These are phyloP conservation scores for Pseudomyrmex flavicornis DNA, from an alignment of 1,140 invertebrate genomes.

Conservation along the genomic window DNA sequence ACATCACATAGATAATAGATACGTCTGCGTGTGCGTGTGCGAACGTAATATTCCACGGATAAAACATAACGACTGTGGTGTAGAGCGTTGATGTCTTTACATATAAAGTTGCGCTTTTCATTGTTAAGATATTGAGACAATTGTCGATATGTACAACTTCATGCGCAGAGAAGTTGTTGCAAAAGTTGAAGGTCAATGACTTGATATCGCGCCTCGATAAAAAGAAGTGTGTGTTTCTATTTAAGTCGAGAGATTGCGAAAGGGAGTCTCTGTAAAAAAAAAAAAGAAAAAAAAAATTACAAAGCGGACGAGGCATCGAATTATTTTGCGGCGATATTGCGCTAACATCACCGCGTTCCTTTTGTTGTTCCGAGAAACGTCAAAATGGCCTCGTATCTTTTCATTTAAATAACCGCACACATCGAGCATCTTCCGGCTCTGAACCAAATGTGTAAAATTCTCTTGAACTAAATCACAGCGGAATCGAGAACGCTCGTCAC, in stretches of 20 bases:
- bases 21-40: no score
- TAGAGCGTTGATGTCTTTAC: no score
- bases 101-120: no score
- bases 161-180: no score
- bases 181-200: conserved; percentile 14
- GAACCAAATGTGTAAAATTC: conserved; percentile 52
- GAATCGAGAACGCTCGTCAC: conserved; percentile 21
- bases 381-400: conserved; percentile 42
- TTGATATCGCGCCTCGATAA: background rate
- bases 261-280: background rate
- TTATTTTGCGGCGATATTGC: conserved; percentile 5
- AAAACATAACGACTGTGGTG: no score
- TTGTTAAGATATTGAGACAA: no score
- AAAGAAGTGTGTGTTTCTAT: background rate
- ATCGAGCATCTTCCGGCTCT: conserved; percentile 58
- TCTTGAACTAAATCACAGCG: conserved; percentile 64
- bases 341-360: conserved; percentile 32
- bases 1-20: no score
- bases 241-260: background rate
- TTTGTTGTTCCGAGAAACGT: conserved; percentile 42
- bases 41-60: no score
- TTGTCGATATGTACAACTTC: no score
- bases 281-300: no score
- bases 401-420: conserved; percentile 58
- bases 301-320: no score